Conservation (phyloP, 2,888 invertebrate species). For the Dicranocentrus wangi region DNA sequence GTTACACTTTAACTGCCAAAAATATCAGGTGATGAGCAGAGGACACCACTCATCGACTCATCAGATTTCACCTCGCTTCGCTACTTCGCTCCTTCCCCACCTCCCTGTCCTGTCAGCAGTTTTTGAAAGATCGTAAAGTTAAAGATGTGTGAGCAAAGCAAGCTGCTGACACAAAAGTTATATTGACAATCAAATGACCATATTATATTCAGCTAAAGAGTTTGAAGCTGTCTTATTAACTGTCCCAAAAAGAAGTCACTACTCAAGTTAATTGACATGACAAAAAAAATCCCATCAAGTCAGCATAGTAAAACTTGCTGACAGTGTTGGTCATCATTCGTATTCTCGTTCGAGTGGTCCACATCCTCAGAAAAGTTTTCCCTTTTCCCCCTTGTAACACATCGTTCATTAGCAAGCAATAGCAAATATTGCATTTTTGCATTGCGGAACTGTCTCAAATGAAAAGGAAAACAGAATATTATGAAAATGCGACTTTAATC, state of each 20-base stretch:
- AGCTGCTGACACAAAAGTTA: conserved; percentile 44
- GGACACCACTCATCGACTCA: too few species aligned
- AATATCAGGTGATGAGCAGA: too few species aligned
- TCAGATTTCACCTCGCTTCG: too few species aligned
- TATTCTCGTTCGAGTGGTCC: not conserved
- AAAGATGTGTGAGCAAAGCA: not conserved
- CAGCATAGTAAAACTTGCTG: conserved; percentile 1
- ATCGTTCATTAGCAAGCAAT: too few species aligned
- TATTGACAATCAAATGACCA: conserved; percentile 20
- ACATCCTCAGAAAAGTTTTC: too few species aligned
- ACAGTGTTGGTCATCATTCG: not conserved
- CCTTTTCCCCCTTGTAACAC: too few species aligned
- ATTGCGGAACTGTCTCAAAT: not conserved
- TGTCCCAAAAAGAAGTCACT: conserved; percentile 16
- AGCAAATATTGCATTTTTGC: not conserved
- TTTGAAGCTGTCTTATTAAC: not conserved
- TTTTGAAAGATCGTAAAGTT: not conserved
- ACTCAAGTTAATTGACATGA: conserved; percentile 26
- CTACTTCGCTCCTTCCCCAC: too few species aligned
- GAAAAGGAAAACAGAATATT: conserved; percentile 7
- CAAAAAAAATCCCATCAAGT: conserved; percentile 15
- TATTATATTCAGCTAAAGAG: not conserved
- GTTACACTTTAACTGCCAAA: too few species aligned
- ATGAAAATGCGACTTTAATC: conserved; percentile 1
- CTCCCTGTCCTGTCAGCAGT: not conserved